Evolutionary conservation across 1,140 invertebrate species (phyloP).

Genomic region (Neodiprion virginianus): DNA sequence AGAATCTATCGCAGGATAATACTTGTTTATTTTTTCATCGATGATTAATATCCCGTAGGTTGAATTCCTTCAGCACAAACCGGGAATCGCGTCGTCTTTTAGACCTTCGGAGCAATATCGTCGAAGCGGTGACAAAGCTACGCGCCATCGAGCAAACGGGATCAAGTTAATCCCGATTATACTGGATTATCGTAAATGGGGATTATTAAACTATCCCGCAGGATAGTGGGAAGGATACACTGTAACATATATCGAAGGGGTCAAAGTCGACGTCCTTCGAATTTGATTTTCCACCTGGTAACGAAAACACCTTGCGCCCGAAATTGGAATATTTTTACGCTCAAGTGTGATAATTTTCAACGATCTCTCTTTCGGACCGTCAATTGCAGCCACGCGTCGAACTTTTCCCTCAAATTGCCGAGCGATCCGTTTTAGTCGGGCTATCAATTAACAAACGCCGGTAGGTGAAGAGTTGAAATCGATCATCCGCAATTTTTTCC

Average conservation of each 20-base stretch:
- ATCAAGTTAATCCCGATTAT: constrained; percentile 21
- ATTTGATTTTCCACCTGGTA: not conserved
- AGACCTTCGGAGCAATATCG: too few species aligned
- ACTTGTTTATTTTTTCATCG: too few species aligned
- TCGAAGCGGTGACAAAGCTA: not conserved
- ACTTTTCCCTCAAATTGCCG: too few species aligned
- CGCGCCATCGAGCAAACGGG: not conserved
- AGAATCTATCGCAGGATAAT: too few species aligned
- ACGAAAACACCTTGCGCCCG: not conserved
- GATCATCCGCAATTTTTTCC: too few species aligned
- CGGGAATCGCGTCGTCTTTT: too few species aligned
- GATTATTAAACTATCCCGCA: constrained; percentile 11
- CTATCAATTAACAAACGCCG: too few species aligned
- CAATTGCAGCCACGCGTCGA: not conserved
- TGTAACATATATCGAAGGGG: not conserved
- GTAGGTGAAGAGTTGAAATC: too few species aligned
- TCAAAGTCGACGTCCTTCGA: not conserved
- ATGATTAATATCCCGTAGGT: too few species aligned
- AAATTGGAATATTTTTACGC: not conserved
- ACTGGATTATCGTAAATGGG: constrained; percentile 26
- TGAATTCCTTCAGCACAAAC: too few species aligned
- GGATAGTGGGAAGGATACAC: not conserved
- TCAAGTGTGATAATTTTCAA: too few species aligned
- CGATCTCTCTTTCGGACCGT: not conserved
- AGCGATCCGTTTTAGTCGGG: too few species aligned